phyloP scores from a whole-genome alignment of 2,113 vertebrate species.

The Ifrita kowaldi region DNA sequence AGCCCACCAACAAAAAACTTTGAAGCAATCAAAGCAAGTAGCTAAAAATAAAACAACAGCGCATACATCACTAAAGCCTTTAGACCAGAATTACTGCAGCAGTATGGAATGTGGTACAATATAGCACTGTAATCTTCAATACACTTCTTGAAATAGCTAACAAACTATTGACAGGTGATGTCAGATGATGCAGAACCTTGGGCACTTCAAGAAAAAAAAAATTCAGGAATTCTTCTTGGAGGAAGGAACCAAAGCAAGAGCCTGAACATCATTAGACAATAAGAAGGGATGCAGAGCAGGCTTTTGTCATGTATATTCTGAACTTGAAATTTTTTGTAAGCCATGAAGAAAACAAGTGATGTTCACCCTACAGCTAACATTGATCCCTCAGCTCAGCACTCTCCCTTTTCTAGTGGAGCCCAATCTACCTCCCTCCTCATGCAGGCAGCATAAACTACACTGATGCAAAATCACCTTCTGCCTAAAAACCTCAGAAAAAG shows the following conservation, averaged over 20 bases:
- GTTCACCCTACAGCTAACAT: neutral
- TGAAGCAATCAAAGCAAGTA: neutral
- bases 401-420: neutral
- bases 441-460: neutral
- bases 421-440: neutral
- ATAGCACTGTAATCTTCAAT: neutral
- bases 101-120: neutral
- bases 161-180: neutral
- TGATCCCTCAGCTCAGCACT: neutral
- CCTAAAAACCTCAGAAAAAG: neutral
- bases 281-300: neutral
- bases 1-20: neutral
- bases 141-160: neutral
- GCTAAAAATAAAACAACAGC: neutral
- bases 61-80: neutral
- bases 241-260: neutral
- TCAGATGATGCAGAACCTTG: neutral
- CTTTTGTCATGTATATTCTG: neutral
- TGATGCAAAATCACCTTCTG: neutral
- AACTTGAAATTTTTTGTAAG: neutral
- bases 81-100: neutral
- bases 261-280: neutral
- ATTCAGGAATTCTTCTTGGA: neutral
- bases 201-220: neutral
- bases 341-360: neutral